Evolutionary conservation across 2,113 vertebrate species (phyloP).

Genomic region (Mastomys natalensis): DNA sequence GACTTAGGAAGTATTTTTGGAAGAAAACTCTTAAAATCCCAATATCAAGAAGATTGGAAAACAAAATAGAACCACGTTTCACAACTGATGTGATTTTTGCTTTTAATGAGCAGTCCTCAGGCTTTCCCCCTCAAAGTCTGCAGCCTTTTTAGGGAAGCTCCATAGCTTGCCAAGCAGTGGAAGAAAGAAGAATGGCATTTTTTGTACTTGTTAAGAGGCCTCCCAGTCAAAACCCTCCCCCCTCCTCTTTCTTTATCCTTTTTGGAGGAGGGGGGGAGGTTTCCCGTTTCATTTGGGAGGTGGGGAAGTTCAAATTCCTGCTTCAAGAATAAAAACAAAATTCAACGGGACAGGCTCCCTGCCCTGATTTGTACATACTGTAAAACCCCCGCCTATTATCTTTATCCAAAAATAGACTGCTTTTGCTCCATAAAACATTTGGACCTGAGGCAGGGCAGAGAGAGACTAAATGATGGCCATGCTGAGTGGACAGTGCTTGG

Average conservation of each 20-base stretch:
- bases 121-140: constrained; percentile 51
- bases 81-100: constrained; percentile 63
- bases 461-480: neutral
- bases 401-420: neutral
- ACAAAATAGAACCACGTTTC: constrained; percentile 71
- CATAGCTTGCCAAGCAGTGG: constrained; percentile 21
- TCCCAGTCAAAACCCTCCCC: neutral
- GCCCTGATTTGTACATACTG: neutral
- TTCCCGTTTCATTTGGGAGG: constrained; percentile 73
- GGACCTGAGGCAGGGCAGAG: neutral
- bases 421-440: neutral
- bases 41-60: constrained; percentile 76
- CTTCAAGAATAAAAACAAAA: constrained; percentile 67
- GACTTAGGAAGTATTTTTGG: constrained; percentile 57
- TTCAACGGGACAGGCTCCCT: constrained; percentile 13
- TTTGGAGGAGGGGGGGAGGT: neutral
- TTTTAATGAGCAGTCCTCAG: constrained; percentile 37
- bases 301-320: constrained; percentile 67
- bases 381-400: neutral
- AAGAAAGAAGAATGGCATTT: constrained; percentile 57
- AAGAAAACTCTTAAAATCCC: constrained; percentile 72
- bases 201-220: constrained; percentile 40
- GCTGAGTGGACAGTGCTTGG: neutral
- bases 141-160: constrained; percentile 42
- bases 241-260: neutral